These are phyloP conservation scores for Lydus trimaculatus DNA, from an alignment of 2,888 invertebrate genomes.

Conservation along the genomic window DNA sequence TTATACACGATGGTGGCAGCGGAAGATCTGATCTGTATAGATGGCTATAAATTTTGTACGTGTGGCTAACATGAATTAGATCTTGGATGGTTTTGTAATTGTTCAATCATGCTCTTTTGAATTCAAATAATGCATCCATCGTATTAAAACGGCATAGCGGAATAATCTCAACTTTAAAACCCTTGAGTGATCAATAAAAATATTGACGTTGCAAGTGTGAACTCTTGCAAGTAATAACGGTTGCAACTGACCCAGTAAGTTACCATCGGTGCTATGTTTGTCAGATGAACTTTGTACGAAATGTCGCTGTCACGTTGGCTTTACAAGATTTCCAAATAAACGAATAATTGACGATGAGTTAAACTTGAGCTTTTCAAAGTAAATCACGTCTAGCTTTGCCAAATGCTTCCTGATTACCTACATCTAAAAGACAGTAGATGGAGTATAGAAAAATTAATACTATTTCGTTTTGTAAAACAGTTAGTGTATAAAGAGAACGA, in stretches of 20 bases:
- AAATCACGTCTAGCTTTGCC: background rate
- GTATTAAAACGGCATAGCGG: too few relatives aligned
- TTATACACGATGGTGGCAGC: slow-evolving; percentile 30
- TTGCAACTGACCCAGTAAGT: background rate
- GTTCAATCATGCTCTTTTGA: slow-evolving; percentile 49
- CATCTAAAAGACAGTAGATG: background rate
- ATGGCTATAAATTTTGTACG: slow-evolving; percentile 50
- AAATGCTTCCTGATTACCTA: background rate
- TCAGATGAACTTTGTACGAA: slow-evolving; percentile 1
- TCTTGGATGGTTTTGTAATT: slow-evolving; percentile 54
- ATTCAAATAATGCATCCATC: too few relatives aligned
- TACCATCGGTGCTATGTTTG: background rate
- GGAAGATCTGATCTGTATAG: slow-evolving; percentile 21
- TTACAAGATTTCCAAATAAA: background rate
- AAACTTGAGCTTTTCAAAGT: background rate
- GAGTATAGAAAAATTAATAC: background rate
- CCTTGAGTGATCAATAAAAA: slow-evolving; percentile 10
- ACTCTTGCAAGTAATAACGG: background rate
- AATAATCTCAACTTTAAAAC: background rate
- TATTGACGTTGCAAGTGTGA: background rate
- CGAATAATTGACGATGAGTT: background rate
- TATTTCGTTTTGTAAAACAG: background rate
- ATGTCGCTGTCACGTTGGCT: background rate
- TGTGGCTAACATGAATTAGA: slow-evolving; percentile 55
- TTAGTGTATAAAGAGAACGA: too few relatives aligned